Conservation (phyloP, 30 jellyfish, hydroid and myxozoan genomes). For the Aurelia sp. region DNA sequence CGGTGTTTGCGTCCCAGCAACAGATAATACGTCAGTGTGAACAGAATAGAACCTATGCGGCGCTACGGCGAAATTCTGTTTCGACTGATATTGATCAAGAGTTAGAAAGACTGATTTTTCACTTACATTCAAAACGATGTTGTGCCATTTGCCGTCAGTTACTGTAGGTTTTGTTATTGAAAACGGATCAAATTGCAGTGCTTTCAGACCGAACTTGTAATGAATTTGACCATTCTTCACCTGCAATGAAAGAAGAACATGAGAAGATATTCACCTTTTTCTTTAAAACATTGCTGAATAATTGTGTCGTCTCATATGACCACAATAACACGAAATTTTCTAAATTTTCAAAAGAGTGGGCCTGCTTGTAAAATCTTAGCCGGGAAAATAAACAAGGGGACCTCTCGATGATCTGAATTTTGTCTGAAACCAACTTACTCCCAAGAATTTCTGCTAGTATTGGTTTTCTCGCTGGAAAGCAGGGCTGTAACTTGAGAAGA, state of each 20-base stretch:
- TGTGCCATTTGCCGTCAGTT: constrained; percentile 86
- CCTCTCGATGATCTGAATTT: too few relatives aligned
- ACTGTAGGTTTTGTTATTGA: constrained; percentile 32
- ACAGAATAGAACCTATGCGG: constrained; percentile 65
- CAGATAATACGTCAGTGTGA: constrained; percentile 19
- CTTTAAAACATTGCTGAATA: too few relatives aligned
- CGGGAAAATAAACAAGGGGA: too few relatives aligned
- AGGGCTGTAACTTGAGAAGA: too few relatives aligned
- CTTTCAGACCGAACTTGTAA: constrained; percentile 39
- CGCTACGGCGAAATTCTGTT: constrained; percentile 36
- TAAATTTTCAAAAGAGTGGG: too few relatives aligned
- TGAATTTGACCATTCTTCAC: constrained; percentile 54
- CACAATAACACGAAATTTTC: too few relatives aligned
- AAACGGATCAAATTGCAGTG: constrained; percentile 21
- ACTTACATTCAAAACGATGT: constrained; percentile 43
- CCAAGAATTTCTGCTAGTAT: too few relatives aligned
- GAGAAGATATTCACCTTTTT: background rate
- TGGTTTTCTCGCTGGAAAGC: too few relatives aligned
- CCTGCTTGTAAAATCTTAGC: too few relatives aligned
- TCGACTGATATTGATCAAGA: constrained; percentile 55
- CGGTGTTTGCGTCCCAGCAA: constrained; percentile 63
- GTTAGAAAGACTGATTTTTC: constrained; percentile 48
- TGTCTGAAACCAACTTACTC: too few relatives aligned
- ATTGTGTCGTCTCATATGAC: too few relatives aligned
- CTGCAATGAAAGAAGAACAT: constrained; percentile 13